A percentile compares a stretch with the other conserved stretches of the same genome.
These are phyloP conservation scores for Callyntrura sp. DNA, from an alignment of 2,888 invertebrate genomes.

Conservation along the genomic window DNA sequence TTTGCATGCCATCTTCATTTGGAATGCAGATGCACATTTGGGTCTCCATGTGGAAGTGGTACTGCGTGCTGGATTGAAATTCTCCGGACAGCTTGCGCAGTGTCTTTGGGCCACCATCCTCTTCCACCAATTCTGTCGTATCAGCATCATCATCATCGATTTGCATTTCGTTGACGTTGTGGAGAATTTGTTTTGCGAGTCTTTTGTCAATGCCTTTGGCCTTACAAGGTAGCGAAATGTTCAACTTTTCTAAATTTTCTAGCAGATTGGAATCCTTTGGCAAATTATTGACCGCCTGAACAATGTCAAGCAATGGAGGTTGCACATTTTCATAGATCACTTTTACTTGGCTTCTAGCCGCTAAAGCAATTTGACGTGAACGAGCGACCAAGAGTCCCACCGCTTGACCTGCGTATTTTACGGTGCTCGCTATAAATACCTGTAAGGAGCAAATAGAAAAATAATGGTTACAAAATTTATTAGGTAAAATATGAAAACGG, in stretches of 20 bases:
- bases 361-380: conserved; percentile 84
- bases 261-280: not conserved
- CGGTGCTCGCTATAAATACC: not conserved
- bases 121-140: not conserved
- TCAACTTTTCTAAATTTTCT: not conserved
- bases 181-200: not conserved
- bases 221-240: conserved; percentile 81
- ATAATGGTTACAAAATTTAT: too few relatives aligned
- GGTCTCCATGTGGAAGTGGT: conserved; percentile 92
- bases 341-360: conserved; percentile 83
- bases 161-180: not conserved
- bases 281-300: not conserved
- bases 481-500: not conserved
- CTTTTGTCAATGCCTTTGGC: conserved; percentile 12
- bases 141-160: not conserved
- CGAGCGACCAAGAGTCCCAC: conserved; percentile 85
- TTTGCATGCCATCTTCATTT: conserved; percentile 88
- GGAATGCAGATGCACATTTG: conserved; percentile 89
- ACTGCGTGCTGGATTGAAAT: conserved; percentile 87
- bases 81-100: conserved; percentile 87
- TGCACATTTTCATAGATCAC: not conserved
- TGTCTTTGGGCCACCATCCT: too few relatives aligned
- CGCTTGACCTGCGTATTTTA: conserved; percentile 85
- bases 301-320: not conserved
- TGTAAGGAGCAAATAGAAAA: too few relatives aligned